Conservation (phyloP, 2,797 vertebrate species). For the Lerista edwardsae region DNA sequence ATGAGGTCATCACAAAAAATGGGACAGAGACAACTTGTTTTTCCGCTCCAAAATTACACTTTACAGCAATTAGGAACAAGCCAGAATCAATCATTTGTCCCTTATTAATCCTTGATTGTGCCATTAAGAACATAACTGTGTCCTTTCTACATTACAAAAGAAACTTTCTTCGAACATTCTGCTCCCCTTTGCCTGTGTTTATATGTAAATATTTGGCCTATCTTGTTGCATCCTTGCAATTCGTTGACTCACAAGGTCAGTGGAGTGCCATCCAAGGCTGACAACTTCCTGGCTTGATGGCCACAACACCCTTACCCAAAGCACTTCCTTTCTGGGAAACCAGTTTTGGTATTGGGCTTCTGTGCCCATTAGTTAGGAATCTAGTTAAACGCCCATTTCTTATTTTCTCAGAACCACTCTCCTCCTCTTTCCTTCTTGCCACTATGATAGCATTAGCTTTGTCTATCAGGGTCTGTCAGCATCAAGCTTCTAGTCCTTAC, state of each 20-base stretch:
- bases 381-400: not conserved
- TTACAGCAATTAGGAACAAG: not conserved
- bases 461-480: not conserved
- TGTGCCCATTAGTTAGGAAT: not conserved
- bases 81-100: not conserved
- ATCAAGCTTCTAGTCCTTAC: conserved; percentile 3
- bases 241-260: not conserved
- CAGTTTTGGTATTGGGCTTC: not conserved
- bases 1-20: no score
- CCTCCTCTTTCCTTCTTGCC: not conserved
- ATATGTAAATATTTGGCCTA: not conserved
- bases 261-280: not conserved
- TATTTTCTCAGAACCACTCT: not conserved
- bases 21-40: no score
- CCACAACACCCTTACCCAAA: not conserved
- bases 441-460: not conserved
- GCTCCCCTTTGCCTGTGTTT: not conserved
- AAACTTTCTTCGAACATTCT: not conserved
- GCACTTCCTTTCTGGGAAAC: not conserved
- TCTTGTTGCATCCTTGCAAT: not conserved
- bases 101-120: not conserved
- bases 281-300: not conserved
- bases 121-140: not conserved
- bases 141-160: not conserved
- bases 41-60: no score